Percentiles rank a stretch among this genome's conserved stretches.
Evolutionary conservation across 2,888 invertebrate genomes (phyloP).

Genomic region (Prosapia bicincta): DNA sequence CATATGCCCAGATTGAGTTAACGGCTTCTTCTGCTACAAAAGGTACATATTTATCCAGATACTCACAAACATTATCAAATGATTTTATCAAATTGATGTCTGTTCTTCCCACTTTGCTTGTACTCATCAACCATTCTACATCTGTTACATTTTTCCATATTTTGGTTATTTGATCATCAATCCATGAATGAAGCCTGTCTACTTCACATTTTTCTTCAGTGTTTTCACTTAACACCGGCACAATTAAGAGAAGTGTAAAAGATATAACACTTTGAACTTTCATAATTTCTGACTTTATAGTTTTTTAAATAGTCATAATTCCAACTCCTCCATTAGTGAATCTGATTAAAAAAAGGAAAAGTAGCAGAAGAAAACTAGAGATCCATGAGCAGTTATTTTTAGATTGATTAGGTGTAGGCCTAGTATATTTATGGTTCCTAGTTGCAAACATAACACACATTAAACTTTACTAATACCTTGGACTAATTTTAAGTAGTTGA

Average conservation of each 20-base stretch:
- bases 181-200: constrained; percentile 30
- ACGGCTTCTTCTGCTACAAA: constrained; percentile 33
- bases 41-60: constrained; percentile 23
- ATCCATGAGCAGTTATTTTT: too few relatives aligned
- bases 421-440: too few relatives aligned
- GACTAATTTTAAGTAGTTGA: too few relatives aligned
- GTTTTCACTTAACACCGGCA: neutral
- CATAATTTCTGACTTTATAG: too few relatives aligned
- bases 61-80: constrained; percentile 56
- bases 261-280: neutral
- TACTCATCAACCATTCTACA: constrained; percentile 50
- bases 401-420: too few relatives aligned
- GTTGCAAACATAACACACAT: too few relatives aligned
- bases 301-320: too few relatives aligned
- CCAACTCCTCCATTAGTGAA: too few relatives aligned
- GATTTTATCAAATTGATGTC: constrained; percentile 57
- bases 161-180: constrained; percentile 51
- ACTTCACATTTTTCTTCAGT: constrained; percentile 35
- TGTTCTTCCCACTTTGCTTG: constrained; percentile 26
- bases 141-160: constrained; percentile 57
- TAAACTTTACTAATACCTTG: too few relatives aligned
- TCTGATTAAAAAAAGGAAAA: too few relatives aligned
- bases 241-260: neutral
- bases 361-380: too few relatives aligned
- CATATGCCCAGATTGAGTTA: constrained; percentile 57